Conservation (phyloP, 2,888 invertebrate species). For the Notodonta dromedarius region DNA sequence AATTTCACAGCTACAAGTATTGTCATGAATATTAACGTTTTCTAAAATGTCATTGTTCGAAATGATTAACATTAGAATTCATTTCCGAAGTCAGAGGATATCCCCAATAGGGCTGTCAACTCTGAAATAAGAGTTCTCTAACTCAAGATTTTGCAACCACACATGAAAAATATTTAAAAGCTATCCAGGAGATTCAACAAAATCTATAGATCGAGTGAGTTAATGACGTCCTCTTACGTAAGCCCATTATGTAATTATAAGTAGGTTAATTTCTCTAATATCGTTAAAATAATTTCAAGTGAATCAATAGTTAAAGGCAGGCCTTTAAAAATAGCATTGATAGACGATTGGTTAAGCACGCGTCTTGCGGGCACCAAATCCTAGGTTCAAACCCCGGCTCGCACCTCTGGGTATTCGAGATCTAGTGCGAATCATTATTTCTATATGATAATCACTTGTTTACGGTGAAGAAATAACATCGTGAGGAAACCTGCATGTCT, state of each 20-base stretch:
- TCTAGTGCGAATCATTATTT: no score
- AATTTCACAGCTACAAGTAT: background rate
- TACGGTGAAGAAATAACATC: no score
- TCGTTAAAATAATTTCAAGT: background rate
- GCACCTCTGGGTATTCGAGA: no score
- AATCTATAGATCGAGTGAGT: background rate
- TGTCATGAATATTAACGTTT: background rate
- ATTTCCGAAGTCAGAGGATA: background rate
- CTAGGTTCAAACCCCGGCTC: no score
- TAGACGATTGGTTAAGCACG: no score
- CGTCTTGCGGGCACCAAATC: no score
- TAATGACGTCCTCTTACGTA: background rate
- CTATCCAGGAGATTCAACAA: background rate
- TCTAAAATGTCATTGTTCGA: conserved; percentile 1
- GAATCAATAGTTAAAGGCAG: no score
- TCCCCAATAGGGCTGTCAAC: background rate
- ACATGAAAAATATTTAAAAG: background rate
- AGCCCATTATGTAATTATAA: background rate
- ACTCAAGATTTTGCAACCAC: background rate
- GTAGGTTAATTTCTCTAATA: background rate
- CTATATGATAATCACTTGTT: no score
- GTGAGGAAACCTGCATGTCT: no score
- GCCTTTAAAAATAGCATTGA: no score
- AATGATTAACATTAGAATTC: background rate
- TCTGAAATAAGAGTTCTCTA: background rate